A percentile compares a stretch with the other conserved stretches of the same genome.
These are phyloP conservation scores for Boulengeromyrus knoepffleri DNA, from an alignment of 2,113 vertebrate genomes.

Conservation along the genomic window DNA sequence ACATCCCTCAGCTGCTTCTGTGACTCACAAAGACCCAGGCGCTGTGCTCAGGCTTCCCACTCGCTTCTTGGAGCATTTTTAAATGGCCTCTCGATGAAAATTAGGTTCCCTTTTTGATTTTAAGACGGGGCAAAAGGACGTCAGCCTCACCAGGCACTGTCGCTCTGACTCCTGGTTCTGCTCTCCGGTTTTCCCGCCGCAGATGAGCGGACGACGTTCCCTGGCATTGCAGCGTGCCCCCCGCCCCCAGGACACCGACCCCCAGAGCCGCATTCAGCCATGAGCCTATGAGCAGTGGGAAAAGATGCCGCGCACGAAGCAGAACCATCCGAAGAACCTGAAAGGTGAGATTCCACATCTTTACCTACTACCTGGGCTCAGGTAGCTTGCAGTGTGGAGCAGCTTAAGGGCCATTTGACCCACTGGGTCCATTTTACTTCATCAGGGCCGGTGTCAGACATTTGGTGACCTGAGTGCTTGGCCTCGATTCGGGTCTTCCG, in stretches of 20 bases:
- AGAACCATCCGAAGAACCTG: constrained; percentile 94
- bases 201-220: constrained; percentile 26
- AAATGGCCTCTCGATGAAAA: not conserved
- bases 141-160: not conserved
- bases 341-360: constrained; percentile 68
- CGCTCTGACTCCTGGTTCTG: not conserved
- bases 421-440: not conserved
- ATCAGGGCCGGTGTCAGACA: not conserved
- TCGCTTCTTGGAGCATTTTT: not conserved
- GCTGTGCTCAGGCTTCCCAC: not conserved
- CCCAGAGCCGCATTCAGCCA: constrained; percentile 33
- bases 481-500: not conserved
- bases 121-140: not conserved
- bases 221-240: not conserved
- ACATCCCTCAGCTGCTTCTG: constrained; percentile 4
- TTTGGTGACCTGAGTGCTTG: not conserved
- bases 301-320: constrained; percentile 97
- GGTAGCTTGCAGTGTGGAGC: not conserved
- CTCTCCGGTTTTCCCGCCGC: constrained; percentile 1
- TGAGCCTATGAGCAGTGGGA: constrained; percentile 56
- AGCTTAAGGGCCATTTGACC: not conserved
- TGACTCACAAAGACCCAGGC: not conserved
- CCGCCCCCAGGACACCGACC: constrained; percentile 27
- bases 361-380: not conserved
- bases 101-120: not conserved